A percentile compares a stretch with the other conserved stretches of the same genome.
These are phyloP conservation scores for Mesorhabditis spiculigera DNA, from an alignment of 2,888 invertebrate genomes.

Conservation along the genomic window DNA sequence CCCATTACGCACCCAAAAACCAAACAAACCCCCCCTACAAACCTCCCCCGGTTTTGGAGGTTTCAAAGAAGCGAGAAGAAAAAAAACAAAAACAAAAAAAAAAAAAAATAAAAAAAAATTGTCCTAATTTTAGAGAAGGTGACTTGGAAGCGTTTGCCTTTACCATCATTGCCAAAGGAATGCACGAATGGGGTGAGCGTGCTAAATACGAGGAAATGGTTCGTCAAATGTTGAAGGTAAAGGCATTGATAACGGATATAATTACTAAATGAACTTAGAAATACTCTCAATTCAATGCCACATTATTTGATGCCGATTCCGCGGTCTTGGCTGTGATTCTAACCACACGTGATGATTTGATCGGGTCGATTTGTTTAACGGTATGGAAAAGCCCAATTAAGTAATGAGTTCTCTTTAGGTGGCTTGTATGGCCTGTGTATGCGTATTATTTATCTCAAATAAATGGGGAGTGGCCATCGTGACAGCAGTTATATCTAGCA, in stretches of 20 bases:
- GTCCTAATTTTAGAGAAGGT: constrained; percentile 17
- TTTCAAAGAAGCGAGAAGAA: not conserved
- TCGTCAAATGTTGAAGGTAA: not conserved
- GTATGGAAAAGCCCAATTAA: constrained; percentile 16
- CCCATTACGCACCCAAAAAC: no score
- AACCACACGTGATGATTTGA: constrained; percentile 26
- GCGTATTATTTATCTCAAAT: constrained; percentile 50
- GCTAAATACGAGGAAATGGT: constrained; percentile 22
- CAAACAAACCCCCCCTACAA: no score
- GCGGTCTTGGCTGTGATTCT: constrained; percentile 48
- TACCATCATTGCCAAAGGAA: constrained; percentile 46
- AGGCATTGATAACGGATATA: not conserved
- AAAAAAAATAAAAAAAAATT: not conserved
- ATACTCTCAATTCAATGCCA: constrained; percentile 48
- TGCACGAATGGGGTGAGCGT: constrained; percentile 55
- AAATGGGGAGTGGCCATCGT: constrained; percentile 46
- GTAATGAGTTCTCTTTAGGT: constrained; percentile 28
- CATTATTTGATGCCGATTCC: constrained; percentile 52
- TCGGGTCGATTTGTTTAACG: constrained; percentile 9
- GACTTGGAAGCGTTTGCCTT: constrained; percentile 40
- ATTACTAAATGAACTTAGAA: constrained; percentile 15
- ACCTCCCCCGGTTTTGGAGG: no score
- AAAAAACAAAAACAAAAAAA: constrained; percentile 7
- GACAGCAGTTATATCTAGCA: constrained; percentile 47
- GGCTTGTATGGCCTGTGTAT: constrained; percentile 52